A percentile compares a stretch with the other conserved stretches of the same genome.
phyloP scores from a whole-genome alignment of 2,113 vertebrate genomes.

The Oostethus manadensis region DNA sequence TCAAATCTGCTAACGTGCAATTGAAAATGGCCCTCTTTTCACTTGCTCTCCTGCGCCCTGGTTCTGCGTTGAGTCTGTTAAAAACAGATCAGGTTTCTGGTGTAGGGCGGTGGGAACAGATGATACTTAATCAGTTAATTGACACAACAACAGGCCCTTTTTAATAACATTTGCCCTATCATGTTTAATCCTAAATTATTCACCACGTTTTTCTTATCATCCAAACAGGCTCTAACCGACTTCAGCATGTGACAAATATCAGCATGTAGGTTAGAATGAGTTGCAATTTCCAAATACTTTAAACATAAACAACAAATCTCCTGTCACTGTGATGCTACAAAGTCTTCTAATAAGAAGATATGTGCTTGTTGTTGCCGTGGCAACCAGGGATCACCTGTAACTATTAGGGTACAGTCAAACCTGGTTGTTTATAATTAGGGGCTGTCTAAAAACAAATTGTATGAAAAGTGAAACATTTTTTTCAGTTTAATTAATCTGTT shows the following conservation, averaged over 20 bases:
- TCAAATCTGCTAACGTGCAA: slow-evolving; percentile 81
- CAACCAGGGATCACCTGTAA: background rate
- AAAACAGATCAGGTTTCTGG: slow-evolving; percentile 79
- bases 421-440: too few relatives aligned
- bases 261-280: slow-evolving; percentile 19
- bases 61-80: slow-evolving; percentile 83
- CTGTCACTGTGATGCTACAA: background rate
- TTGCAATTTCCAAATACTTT: background rate
- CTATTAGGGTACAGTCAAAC: background rate
- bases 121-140: slow-evolving; percentile 93
- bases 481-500: too few relatives aligned
- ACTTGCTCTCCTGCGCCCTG: slow-evolving; percentile 56
- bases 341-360: background rate
- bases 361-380: background rate
- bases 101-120: slow-evolving; percentile 71
- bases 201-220: slow-evolving; percentile 36
- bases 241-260: slow-evolving; percentile 10
- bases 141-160: slow-evolving; percentile 81
- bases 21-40: slow-evolving; percentile 80
- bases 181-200: slow-evolving; percentile 67
- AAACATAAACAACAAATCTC: too few relatives aligned
- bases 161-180: slow-evolving; percentile 71
- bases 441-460: too few relatives aligned
- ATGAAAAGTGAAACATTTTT: too few relatives aligned
- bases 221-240: slow-evolving; percentile 19